Evolutionary conservation across 2,888 invertebrate species (phyloP), one percentile per base, ranked within the genome.

Genomic region (Eucera pruinosa): DNA sequence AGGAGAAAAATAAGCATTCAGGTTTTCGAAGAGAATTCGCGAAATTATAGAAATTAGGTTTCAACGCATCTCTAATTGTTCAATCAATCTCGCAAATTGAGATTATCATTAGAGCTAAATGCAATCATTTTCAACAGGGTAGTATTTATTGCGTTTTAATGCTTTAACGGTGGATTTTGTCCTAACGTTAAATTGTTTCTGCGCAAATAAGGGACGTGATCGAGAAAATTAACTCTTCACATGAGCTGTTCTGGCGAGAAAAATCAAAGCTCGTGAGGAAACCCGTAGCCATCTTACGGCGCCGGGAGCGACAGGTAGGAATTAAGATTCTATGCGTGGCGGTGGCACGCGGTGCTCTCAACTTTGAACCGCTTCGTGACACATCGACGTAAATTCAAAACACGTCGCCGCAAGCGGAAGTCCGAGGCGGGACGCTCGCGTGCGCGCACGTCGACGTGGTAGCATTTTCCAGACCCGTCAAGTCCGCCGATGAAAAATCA

Each of bases 311-410:
- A 78, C 69, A 74, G 65, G 47, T 62, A 81, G 33, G 67, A 81
- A 83, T 81, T 81, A 83, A 83, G 73, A 72, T 74, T 79, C 73
- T 45, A 62, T 48, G 54, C 41, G 77, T 25, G 36, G 25, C 55
- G 36, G 64, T 47, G 65, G 71, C 76, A 66, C 67, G 66, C 67
- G 68, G 62, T 41, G 65, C 48, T 62, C 57, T 78, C 73, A 81
- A 81, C 77, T 84, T 75, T 80, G 81, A 76, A 78, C 76, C 58
- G 65, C 73, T 78, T 80, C 78, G 80, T 73, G 81, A 80, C 72
- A 75, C 73, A 76, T 80, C 80, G 80, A 81, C 77, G 78, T 73
- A 77, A 76, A 82, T 82, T 82, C 75, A 69, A 81, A 67, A 76
- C 68, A 75, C 84, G 84, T 84, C 82, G 71, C 71, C 66, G 67